Percentiles rank a stretch among this genome's conserved stretches.
These are phyloP conservation scores for Euleptes europaea DNA, from an alignment of 2,113 vertebrate genomes.

Conservation along the genomic window DNA sequence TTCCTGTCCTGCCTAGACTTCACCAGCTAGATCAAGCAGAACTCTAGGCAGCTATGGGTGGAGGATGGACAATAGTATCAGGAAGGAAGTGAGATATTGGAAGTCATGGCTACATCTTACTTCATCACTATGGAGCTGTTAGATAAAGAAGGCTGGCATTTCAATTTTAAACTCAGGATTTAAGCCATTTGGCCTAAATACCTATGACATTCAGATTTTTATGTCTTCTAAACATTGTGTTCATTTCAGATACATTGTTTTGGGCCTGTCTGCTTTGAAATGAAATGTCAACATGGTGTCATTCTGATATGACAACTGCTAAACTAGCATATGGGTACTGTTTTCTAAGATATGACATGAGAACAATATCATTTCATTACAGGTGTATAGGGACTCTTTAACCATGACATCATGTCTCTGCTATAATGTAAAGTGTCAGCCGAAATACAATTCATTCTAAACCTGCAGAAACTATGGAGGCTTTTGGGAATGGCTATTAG, in stretches of 20 bases:
- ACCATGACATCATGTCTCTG: constrained; percentile 68
- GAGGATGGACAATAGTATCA: neutral
- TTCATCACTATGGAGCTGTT: neutral
- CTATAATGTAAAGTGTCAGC: constrained; percentile 69
- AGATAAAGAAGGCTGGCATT: neutral
- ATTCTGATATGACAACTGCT: constrained; percentile 33
- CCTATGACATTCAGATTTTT: neutral
- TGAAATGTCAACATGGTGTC: constrained; percentile 19
- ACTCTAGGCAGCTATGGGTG: neutral
- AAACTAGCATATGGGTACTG: constrained; percentile 70
- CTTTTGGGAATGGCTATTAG: constrained; percentile 63
- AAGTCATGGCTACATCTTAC: neutral
- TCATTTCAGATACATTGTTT: neutral
- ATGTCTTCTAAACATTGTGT: rapidly evolving
- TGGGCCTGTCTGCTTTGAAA: constrained; percentile 34
- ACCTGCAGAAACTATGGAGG: constrained; percentile 55
- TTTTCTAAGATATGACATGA: constrained; percentile 71
- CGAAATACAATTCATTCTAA: constrained; percentile 69
- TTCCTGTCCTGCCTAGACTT: neutral
- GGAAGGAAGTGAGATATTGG: neutral
- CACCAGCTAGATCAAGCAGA: neutral
- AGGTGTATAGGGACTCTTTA: constrained; percentile 70
- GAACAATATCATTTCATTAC: constrained; percentile 72
- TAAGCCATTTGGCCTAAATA: neutral
- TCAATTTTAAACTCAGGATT: neutral